phyloP scores from a whole-genome alignment of 2,888 invertebrate species.

The Drosophila meridionalis region DNA sequence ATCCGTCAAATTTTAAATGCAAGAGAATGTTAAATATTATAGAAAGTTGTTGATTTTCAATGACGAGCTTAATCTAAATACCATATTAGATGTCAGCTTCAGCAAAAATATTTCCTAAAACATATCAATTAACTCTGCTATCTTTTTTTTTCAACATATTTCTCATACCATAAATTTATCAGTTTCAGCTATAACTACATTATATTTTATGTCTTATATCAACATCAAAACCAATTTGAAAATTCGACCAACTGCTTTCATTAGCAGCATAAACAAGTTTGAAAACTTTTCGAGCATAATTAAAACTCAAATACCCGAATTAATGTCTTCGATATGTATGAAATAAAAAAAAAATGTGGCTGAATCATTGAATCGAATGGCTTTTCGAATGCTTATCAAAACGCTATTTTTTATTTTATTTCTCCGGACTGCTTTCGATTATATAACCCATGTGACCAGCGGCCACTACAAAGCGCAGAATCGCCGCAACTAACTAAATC shows the following conservation, averaged over 20 bases:
- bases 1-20: neutral
- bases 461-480: slow-evolving; percentile 35
- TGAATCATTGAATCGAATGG: slow-evolving; percentile 39
- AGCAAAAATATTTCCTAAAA: neutral
- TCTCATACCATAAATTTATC: too few relatives aligned
- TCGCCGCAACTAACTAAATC: slow-evolving; percentile 30
- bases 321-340: slow-evolving; percentile 27
- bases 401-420: slow-evolving; percentile 27
- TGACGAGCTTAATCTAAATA: neutral
- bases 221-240: neutral
- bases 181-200: neutral
- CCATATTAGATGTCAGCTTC: neutral
- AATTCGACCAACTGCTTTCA: slow-evolving; percentile 4
- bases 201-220: neutral
- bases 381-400: slow-evolving; percentile 17
- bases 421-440: slow-evolving; percentile 27
- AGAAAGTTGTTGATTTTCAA: neutral
- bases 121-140: neutral
- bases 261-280: slow-evolving; percentile 1
- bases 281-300: slow-evolving; percentile 9
- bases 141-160: neutral
- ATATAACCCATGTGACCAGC: slow-evolving; percentile 29
- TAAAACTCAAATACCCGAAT: slow-evolving; percentile 10
- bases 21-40: neutral
- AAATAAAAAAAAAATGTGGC: slow-evolving; percentile 19